These are phyloP conservation scores for Vireo griseus DNA, from an alignment of 2,797 vertebrate species.

Conservation along the genomic window DNA sequence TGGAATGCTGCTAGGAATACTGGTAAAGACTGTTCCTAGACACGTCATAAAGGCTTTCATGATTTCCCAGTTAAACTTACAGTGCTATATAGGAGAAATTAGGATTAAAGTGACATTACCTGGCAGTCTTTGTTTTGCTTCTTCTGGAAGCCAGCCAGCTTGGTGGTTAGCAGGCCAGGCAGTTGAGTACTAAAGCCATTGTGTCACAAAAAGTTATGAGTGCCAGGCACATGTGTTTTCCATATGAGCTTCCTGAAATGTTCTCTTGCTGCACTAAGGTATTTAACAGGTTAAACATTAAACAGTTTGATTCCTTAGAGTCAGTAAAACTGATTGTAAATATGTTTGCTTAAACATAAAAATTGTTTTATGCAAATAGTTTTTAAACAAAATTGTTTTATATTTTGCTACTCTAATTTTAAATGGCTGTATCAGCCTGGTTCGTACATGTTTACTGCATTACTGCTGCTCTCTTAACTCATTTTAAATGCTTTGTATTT, in stretches of 20 bases:
- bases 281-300: neutral
- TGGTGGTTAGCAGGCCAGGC: neutral
- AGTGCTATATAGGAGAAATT: neutral
- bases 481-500: neutral
- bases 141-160: neutral
- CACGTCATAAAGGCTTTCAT: neutral
- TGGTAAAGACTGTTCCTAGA: neutral
- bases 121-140: neutral
- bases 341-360: neutral
- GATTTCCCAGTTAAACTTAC: neutral
- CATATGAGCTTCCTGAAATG: neutral
- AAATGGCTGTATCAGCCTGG: neutral
- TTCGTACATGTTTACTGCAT: neutral
- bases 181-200: neutral
- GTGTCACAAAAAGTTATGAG: neutral
- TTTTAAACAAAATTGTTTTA: neutral
- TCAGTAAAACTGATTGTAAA: neutral
- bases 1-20: neutral
- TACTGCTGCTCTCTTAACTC: neutral
- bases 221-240: neutral
- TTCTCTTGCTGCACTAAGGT: neutral
- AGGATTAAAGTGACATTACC: neutral
- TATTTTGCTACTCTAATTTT: neutral
- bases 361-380: neutral
- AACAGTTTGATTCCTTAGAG: neutral